Evolutionary conservation across 2,797 vertebrate genomes (phyloP).

Genomic region (Podarcis lilfordi): DNA sequence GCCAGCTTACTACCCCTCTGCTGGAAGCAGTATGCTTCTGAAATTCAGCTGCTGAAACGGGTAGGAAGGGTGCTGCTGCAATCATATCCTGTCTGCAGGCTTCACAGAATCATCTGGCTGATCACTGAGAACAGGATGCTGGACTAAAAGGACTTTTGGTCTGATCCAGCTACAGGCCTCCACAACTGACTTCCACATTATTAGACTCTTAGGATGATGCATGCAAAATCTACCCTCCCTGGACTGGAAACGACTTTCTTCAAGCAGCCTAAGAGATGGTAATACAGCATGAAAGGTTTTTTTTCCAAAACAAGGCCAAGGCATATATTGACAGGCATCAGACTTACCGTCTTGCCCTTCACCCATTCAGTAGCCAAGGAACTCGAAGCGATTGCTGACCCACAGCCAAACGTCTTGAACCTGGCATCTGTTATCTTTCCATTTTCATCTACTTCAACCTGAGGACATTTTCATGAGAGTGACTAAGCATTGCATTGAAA

Average conservation of each 20-base stretch:
- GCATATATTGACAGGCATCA: not conserved
- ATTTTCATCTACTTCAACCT: constrained; percentile 92
- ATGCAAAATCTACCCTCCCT: not conserved
- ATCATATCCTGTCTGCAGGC: too few relatives aligned
- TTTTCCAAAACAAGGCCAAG: not conserved
- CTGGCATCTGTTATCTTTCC: constrained; percentile 93
- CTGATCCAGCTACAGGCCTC: not conserved
- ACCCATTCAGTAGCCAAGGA: constrained; percentile 96
- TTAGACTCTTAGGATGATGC: not conserved
- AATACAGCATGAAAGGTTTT: not conserved
- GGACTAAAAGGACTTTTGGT: not conserved
- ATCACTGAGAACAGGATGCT: too few relatives aligned
- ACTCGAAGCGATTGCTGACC: constrained; percentile 97
- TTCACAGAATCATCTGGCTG: too few relatives aligned
- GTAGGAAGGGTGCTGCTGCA: too few relatives aligned
- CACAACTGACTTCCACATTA: not conserved
- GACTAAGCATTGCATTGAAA: rapidly evolving
- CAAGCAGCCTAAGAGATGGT: too few relatives aligned
- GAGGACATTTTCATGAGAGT: rapidly evolving
- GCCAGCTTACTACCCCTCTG: too few relatives aligned
- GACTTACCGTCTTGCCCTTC: constrained; percentile 94
- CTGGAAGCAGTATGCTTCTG: not conserved
- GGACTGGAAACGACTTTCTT: not conserved
- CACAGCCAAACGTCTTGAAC: constrained; percentile 97
- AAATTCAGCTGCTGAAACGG: too few relatives aligned